Conservation (phyloP, 1,140 invertebrate species). For the Psix sp. region DNA sequence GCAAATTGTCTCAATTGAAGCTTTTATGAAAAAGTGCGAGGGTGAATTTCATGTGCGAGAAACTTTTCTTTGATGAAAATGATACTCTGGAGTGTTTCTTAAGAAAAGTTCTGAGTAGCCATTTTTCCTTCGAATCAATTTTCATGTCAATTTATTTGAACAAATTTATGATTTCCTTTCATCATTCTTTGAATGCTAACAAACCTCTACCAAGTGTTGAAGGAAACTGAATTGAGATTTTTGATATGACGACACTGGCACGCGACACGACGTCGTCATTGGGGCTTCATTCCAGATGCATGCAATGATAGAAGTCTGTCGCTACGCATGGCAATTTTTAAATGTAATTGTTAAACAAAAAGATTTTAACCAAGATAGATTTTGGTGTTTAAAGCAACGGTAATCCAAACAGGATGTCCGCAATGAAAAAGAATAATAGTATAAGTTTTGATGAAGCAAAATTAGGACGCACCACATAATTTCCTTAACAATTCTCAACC, state of each 20-base stretch:
- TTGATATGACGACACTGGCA: constrained; percentile 62
- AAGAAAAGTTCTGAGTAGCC: no score
- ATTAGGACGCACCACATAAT: no score
- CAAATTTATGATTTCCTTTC: constrained; percentile 49
- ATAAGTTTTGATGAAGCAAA: no score
- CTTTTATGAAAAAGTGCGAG: no score
- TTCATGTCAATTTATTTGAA: neutral
- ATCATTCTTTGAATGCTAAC: constrained; percentile 56
- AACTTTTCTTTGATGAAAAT: no score
- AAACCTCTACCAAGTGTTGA: constrained; percentile 25
- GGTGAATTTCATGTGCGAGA: no score
- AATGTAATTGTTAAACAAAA: constrained; percentile 60
- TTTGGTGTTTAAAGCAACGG: constrained; percentile 33
- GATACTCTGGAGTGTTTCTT: no score
- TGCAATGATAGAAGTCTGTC: constrained; percentile 64
- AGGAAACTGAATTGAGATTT: constrained; percentile 37
- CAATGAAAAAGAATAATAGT: no score
- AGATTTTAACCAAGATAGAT: constrained; percentile 34
- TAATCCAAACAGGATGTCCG: constrained; percentile 73
- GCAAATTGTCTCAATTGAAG: no score
- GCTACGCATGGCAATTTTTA: constrained; percentile 72
- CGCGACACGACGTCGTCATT: constrained; percentile 67
- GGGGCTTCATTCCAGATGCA: constrained; percentile 71
- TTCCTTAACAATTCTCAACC: no score
- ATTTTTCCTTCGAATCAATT: constrained; percentile 22